Evolutionary conservation across 1,140 invertebrate genomes (phyloP), one percentile per base, ranked within the genome.

Genomic region (Aphaenogaster rudis): DNA sequence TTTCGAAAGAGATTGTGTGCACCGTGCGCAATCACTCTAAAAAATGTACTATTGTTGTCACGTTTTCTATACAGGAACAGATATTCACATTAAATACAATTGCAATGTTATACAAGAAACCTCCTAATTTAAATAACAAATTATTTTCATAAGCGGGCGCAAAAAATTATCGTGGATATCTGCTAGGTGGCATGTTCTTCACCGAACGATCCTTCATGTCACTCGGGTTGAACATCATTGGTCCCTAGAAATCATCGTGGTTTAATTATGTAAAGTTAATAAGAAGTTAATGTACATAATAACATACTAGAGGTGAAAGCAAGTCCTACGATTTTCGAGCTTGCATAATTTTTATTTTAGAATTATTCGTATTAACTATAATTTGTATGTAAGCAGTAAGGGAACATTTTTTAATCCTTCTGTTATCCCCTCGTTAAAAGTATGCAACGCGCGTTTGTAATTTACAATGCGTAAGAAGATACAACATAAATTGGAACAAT

Each of bases 191-290:
- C 17, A 88, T 52, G 21, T 89, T 90, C 76, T 94, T 95, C 84
- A 86, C 84, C 57, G 93, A 91, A 90, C 90, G 92, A 92, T 94
- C 91, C 88, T 93, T 94, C 82, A 91, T 82, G 36, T 94, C 92
- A 80, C 86, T 90, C 59, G 93, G 92, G 86, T 95, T 94, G 90
- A 91, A 94, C 94, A 94, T 94, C 92, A 93, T 93, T 94, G 94
- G 93, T 94, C 92, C 94, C 94, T 95, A 85, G 64, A 90, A 63
- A 90, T 79, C 15, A 67, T 76, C n/a, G 76, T 36, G 15, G 15
- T 74, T 54, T 80, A 82, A 71, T 17, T 39, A 86, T 15, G n/a
- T 61, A 45, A 67, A 50, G 4, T 69, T 81, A 71, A 13, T 39
- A 63, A 63, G 21, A 50, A 21, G 13, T 77, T 81, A 15, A 50